phyloP scores from a whole-genome alignment of 2,888 invertebrate species.

The Apamea monoglypha region DNA sequence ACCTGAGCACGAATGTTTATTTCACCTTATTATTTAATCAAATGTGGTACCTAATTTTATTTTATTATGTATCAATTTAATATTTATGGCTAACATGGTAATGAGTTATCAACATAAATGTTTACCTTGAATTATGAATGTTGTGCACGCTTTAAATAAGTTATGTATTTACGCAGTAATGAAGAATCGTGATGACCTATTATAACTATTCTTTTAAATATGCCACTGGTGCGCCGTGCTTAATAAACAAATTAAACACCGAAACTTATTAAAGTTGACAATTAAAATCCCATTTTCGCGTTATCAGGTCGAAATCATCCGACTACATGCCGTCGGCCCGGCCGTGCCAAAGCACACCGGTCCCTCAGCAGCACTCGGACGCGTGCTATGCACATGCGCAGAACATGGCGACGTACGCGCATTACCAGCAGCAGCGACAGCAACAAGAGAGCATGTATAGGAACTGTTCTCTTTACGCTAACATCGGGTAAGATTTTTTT shows the following conservation, averaged over 20 bases:
- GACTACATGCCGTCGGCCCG: conserved; percentile 81
- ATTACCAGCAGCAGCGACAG: conserved; percentile 80
- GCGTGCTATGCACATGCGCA: conserved; percentile 83
- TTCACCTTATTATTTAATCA: neutral
- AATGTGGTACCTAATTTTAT: too few relatives aligned
- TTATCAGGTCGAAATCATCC: conserved; percentile 70
- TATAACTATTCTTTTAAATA: neutral
- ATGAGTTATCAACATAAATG: neutral
- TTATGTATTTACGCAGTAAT: neutral
- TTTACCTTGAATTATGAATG: neutral
- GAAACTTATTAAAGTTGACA: neutral
- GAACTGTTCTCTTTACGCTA: conserved; percentile 89
- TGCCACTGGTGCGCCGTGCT: neutral
- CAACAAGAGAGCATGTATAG: conserved; percentile 88
- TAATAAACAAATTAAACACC: neutral
- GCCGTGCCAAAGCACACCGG: conserved; percentile 74
- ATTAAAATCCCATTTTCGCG: conserved; percentile 2
- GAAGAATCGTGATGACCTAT: neutral
- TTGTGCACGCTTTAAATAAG: neutral
- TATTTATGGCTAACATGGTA: neutral
- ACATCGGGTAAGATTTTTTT: conserved; percentile 81
- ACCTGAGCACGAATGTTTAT: neutral
- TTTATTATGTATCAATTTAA: neutral
- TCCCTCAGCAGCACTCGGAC: conserved; percentile 80
- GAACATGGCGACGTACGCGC: conserved; percentile 76